Percentiles rank a stretch among this genome's conserved stretches.
Evolutionary conservation across 2,888 invertebrate species (phyloP).

Genomic region (Dastarcus helophoroides): DNA sequence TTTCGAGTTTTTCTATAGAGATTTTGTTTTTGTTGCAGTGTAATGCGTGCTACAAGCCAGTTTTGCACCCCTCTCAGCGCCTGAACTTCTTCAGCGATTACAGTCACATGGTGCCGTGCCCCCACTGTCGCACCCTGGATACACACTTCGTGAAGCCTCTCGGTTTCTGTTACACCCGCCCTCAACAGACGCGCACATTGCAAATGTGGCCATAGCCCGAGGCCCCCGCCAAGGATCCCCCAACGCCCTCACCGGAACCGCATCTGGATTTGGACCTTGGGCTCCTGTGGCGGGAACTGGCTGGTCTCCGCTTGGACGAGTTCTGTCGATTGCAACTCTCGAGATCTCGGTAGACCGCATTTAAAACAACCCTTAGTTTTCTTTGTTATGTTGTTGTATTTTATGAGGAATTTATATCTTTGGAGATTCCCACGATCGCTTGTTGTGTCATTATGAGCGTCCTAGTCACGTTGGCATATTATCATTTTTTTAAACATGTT

Average conservation of each 20-base stretch:
- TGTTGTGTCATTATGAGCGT: too few relatives aligned
- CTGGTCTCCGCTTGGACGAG: conserved; percentile 37
- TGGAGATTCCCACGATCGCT: too few relatives aligned
- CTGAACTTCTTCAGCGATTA: conserved; percentile 92
- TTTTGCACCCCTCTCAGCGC: conserved; percentile 76
- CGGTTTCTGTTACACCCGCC: conserved; percentile 70
- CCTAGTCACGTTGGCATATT: too few relatives aligned
- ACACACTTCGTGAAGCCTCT: conserved; percentile 92
- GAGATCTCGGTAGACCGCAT: conserved; percentile 32
- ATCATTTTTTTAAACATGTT: too few relatives aligned
- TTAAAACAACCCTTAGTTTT: too few relatives aligned
- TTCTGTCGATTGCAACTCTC: conserved; percentile 37
- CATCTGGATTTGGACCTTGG: conserved; percentile 36
- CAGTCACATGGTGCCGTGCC: conserved; percentile 83
- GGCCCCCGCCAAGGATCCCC: conserved; percentile 39
- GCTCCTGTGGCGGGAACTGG: conserved; percentile 37
- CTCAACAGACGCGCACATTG: conserved; percentile 40
- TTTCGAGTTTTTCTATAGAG: too few relatives aligned
- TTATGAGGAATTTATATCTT: too few relatives aligned
- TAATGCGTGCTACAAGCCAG: conserved; percentile 81
- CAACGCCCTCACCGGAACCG: conserved; percentile 23
- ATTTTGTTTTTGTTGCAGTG: conserved; percentile 54
- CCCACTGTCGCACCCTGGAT: conserved; percentile 81
- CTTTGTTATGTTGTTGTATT: conserved; percentile 39
- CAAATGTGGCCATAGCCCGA: conserved; percentile 83